Evolutionary conservation across 2,113 vertebrate genomes (phyloP).

Genomic region (Seriola aureovittata): DNA sequence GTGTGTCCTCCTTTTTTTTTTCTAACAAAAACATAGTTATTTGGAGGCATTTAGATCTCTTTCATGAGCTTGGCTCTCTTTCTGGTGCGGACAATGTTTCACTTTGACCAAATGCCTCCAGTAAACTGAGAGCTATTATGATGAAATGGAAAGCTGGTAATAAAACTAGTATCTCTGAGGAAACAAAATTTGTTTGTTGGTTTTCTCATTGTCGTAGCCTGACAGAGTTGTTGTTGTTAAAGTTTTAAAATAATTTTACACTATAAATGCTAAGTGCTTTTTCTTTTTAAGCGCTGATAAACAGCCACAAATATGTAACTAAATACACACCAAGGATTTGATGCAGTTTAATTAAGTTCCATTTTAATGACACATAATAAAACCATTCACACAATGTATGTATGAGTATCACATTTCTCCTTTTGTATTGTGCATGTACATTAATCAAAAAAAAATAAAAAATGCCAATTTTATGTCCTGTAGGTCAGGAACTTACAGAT

Average conservation of each 20-base stretch:
- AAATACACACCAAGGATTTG: not conserved
- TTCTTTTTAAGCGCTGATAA: not conserved
- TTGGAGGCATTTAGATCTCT: constrained; percentile 44
- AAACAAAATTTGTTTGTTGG: constrained; percentile 16
- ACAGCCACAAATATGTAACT: not conserved
- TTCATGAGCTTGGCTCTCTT: constrained; percentile 23
- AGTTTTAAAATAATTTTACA: not conserved
- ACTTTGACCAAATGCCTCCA: constrained; percentile 36
- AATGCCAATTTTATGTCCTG: not conserved
- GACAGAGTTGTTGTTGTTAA: not conserved
- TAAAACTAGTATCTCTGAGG: constrained; percentile 21
- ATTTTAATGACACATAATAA: not conserved
- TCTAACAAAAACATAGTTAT: constrained; percentile 51
- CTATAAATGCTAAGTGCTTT: not conserved
- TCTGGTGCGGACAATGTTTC: constrained; percentile 18
- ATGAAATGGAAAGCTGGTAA: constrained; percentile 13
- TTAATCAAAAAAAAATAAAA: not conserved
- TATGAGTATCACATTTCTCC: not conserved
- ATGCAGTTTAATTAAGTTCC: not conserved
- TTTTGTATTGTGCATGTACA: not conserved
- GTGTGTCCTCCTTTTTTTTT: constrained; percentile 31
- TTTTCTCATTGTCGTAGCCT: constrained; percentile 10
- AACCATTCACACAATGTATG: not conserved
- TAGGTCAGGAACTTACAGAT: not conserved
- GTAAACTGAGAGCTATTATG: constrained; percentile 23